These are phyloP conservation scores for Phoronis australis DNA, from an alignment of 2,888 invertebrate species.

Conservation along the genomic window DNA sequence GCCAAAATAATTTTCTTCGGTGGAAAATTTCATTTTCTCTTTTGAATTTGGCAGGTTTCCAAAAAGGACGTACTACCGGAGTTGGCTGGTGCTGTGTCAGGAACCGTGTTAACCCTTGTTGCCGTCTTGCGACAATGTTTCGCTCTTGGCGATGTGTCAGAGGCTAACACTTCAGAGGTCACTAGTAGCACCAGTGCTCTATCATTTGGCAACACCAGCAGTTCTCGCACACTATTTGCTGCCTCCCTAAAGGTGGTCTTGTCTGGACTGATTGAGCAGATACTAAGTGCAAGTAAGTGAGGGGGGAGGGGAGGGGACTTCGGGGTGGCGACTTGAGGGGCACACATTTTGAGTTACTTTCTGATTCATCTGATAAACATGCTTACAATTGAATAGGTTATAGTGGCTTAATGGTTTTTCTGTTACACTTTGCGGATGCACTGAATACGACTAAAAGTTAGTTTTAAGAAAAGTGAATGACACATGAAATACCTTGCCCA, in stretches of 20 bases:
- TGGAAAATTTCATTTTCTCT: too few relatives aligned
- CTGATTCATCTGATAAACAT: too few relatives aligned
- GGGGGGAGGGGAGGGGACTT: too few relatives aligned
- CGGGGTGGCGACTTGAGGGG: too few relatives aligned
- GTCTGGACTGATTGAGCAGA: constrained; percentile 76
- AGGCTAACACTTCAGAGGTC: neutral
- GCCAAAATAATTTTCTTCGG: too few relatives aligned
- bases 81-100: constrained; percentile 72
- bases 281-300: constrained; percentile 66
- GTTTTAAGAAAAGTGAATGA: too few relatives aligned
- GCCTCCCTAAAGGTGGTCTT: constrained; percentile 51
- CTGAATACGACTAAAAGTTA: too few relatives aligned
- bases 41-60: constrained; percentile 22
- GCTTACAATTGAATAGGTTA: too few relatives aligned
- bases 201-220: constrained; percentile 17
- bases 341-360: too few relatives aligned
- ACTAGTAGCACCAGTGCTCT: constrained; percentile 19
- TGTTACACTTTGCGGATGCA: too few relatives aligned
- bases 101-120: constrained; percentile 71
- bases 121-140: constrained; percentile 65
- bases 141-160: constrained; percentile 15
- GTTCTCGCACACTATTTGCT: constrained; percentile 41
- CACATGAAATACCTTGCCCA: too few relatives aligned
- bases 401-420: too few relatives aligned
- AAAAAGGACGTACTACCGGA: constrained; percentile 68